Base-by-base conservation (phyloP, 2,888 invertebrate genomes). In the Monoplex corrugatus region DNA sequence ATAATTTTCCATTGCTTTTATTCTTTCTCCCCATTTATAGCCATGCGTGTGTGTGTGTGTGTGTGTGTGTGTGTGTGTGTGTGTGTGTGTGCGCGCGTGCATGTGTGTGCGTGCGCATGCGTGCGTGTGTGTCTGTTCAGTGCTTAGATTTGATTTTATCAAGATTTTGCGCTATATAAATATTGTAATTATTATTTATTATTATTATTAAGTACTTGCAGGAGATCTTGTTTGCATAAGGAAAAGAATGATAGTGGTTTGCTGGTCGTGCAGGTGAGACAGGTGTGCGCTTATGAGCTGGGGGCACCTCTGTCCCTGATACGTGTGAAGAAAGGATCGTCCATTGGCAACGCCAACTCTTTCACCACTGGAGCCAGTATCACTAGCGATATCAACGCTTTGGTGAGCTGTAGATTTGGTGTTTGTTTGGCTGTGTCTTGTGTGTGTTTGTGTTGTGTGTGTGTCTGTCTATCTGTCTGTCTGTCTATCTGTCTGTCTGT, bases 281-380 rank as follows among this genome's bases (percentile, higher is more conserved):
- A 95, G 86, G 97, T 98, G 0, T 97, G 97, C 89, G 98, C 98
- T 0, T 97, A 97, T 91, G 96, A 96, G 6, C 96, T 98, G 28
- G 97, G 97, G 0, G 97, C 98, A 91, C 97, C 97, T 1, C 91
- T 98, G 86, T 97, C 97, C 0, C 97, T 97, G 96, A 96, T 98
- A 10, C 96, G 96, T 0, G 97, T 98, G 0, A 97, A 97, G 93
- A 97, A 97, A 0, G 97, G 97, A n/a, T 97, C 97, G 92, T 97
- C 96, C 90, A 96, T 98, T 82, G 96, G 97, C 2, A 92, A 92
- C 57, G 93, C 94, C 63, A 98, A 98, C 94, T 96, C 97, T 19
- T 96, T 96, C 92, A 97, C 97, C 0, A 97, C 97, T 6, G 98
- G 97, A 32, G 98, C 94, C 3, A 95, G 95, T 68, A 93, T 95